phyloP scores from a whole-genome alignment of 2,888 invertebrate genomes.

The Megalurothrips usitatus region DNA sequence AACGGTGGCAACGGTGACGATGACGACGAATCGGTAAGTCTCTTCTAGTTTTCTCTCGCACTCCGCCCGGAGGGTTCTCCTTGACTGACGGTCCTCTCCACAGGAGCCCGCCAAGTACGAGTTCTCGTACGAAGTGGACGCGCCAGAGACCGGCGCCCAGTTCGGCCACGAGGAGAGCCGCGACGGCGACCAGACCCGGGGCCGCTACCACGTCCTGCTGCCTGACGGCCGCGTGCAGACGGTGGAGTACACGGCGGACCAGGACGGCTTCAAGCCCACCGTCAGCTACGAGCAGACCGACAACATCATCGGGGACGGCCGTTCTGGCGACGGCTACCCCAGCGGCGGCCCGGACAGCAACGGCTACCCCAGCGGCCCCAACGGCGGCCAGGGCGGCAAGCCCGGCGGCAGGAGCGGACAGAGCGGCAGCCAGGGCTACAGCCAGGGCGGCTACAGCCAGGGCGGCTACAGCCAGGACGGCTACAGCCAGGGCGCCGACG shows the following conservation, averaged over 20 bases:
- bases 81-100: background rate
- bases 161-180: conserved; percentile 81
- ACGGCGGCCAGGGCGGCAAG: background rate
- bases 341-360: conserved; percentile 36
- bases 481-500: background rate
- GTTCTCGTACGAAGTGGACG: conserved; percentile 80
- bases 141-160: conserved; percentile 69
- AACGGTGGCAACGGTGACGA: background rate
- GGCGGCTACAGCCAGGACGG: conserved; percentile 13
- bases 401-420: background rate
- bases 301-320: conserved; percentile 36
- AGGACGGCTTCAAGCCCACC: conserved; percentile 75
- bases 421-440: too few relatives aligned
- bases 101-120: conserved; percentile 83
- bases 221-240: conserved; percentile 84
- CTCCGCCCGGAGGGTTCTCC: background rate
- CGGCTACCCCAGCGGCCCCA: background rate
- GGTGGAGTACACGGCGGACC: conserved; percentile 78
- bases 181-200: conserved; percentile 75
- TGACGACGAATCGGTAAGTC: background rate
- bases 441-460: background rate
- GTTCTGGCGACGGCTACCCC: conserved; percentile 39
- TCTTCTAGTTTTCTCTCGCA: background rate
- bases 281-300: conserved; percentile 67
- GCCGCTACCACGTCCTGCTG: conserved; percentile 79